A percentile compares a stretch with the other conserved stretches of the same genome.
These are phyloP conservation scores for Hybognathus amarus DNA, from an alignment of 2,797 vertebrate species.

Conservation along the genomic window DNA sequence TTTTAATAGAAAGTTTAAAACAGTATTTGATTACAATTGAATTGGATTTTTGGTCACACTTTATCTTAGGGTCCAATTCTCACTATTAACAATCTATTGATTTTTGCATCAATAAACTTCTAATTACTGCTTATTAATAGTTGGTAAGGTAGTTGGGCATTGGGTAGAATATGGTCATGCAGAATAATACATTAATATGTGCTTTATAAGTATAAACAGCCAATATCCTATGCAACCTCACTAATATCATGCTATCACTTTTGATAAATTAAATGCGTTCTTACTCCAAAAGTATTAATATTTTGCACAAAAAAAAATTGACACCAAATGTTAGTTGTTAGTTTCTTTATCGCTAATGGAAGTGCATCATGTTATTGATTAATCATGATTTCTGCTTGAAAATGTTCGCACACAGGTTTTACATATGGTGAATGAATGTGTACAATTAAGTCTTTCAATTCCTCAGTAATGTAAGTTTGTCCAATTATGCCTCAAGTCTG, in stretches of 20 bases:
- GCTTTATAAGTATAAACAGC: no score
- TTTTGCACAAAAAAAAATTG: neutral
- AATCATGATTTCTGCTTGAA: neutral
- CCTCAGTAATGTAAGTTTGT: neutral
- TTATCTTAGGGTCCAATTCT: no score
- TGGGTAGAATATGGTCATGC: no score
- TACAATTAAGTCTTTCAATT: neutral
- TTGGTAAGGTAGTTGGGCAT: no score
- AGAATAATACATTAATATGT: no score
- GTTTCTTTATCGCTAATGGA: neutral
- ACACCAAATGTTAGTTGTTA: neutral
- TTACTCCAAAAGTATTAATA: neutral
- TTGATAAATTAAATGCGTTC: neutral
- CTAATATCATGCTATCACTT: neutral
- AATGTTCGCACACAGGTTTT: neutral
- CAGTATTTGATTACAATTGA: neutral
- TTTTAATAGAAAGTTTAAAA: no score
- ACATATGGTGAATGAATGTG: neutral
- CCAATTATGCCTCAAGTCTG: neutral
- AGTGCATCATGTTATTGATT: neutral
- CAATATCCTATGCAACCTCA: no score
- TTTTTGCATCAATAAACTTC: no score
- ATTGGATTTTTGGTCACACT: no score
- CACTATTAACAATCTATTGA: no score
- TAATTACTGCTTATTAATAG: no score